Base-by-base conservation (phyloP, 2,888 invertebrate genomes). In the Timandra comae region DNA sequence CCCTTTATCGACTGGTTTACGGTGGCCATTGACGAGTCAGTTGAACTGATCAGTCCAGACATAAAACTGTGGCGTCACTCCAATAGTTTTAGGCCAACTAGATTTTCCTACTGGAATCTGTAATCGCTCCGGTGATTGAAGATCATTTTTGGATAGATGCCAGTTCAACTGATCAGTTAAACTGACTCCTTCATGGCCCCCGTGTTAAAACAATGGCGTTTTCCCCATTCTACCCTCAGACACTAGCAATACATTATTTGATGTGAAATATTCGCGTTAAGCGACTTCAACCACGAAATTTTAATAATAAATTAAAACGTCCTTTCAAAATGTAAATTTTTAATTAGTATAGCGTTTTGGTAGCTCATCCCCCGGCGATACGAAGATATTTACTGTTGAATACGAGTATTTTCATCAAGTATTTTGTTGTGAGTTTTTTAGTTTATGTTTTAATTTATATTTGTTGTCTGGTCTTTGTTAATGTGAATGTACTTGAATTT, bases 261-360 rank as follows among this genome's bases (percentile, higher is more conserved):
- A 61, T 62, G 59, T 66, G 63, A 74, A 65, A 69, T 63, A 69
- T 68, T 65, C 64, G 56, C 63, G 61, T 60, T 64, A 68, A 72
- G 62, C 68, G 69, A 71, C 67, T 64, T 56, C 55, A 52, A 60
- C 79, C 77, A 69, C 78, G 49, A 70, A 77, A 82, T 79, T 80
- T 81, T 81, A 79, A 81, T 81, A 81, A 79, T 80, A 64, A 76
- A 81, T 79, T 74, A 70, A 80, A 75, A 72, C 73, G 72, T 68
- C 73, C 80, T 76, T 75, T 74, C 67, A 73, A 73, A 78, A 80
- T 79, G 78, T 79, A 73, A 79, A 84, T 82, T 80, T 84, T 78
- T 82, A 79, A 84, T 82, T 73, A 78, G 68, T 59, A 64, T 54
- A 39, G 51, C 56, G 56, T 38, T 48, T 43, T 48, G 46, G 36